A percentile compares a stretch with the other conserved stretches of the same genome.
Conservation (phyloP, 2,797 vertebrate genomes). For the Apogon hyalosoma region DNA sequence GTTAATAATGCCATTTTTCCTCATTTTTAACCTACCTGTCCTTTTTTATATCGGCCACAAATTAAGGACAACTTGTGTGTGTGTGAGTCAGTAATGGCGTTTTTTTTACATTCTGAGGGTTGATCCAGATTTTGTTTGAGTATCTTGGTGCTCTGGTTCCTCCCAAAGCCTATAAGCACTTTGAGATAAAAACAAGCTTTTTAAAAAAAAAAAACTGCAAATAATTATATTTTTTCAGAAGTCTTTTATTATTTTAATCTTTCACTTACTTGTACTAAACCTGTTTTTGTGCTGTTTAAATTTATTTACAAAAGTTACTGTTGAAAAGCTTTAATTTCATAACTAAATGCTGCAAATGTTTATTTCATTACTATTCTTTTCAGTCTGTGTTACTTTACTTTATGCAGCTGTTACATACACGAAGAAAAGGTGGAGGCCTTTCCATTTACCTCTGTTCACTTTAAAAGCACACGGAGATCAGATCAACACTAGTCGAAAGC, state of each 20-base stretch:
- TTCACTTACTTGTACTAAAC: slow-evolving; percentile 54
- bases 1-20: slow-evolving; percentile 7
- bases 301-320: slow-evolving; percentile 44
- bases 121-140: slow-evolving; percentile 28
- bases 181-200: slow-evolving; percentile 60
- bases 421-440: background rate
- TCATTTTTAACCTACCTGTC: slow-evolving; percentile 20
- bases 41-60: slow-evolving; percentile 7
- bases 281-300: slow-evolving; percentile 21
- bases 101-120: slow-evolving; percentile 39
- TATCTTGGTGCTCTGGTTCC: slow-evolving; percentile 56
- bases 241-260: slow-evolving; percentile 60
- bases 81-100: background rate
- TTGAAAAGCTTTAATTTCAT: slow-evolving; percentile 71
- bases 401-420: slow-evolving; percentile 44
- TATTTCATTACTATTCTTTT: slow-evolving; percentile 24
- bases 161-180: slow-evolving; percentile 74
- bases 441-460: background rate
- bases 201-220: slow-evolving; percentile 19
- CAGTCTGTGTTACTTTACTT: slow-evolving; percentile 30
- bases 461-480: slow-evolving; percentile 37
- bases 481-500: slow-evolving; percentile 38
- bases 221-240: slow-evolving; percentile 63
- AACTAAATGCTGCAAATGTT: slow-evolving; percentile 60
- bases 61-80: slow-evolving; percentile 1